These are phyloP conservation scores for Panagrolaimus sp. DNA, from an alignment of 1,140 invertebrate genomes.

Conservation along the genomic window DNA sequence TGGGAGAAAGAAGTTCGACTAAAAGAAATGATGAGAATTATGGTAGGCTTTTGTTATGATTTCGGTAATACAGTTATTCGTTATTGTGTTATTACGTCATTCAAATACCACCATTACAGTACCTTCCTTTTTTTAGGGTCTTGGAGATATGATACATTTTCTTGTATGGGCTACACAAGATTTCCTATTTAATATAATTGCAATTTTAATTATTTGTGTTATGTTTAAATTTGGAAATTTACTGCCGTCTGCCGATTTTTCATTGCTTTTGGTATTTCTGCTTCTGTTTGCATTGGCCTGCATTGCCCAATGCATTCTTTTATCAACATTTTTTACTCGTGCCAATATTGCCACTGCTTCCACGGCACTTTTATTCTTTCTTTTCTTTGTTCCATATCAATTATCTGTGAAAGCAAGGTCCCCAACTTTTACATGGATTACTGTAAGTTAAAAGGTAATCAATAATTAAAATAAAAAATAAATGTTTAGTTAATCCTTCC, in stretches of 20 bases:
- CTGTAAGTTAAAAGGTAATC: slow-evolving; percentile 20
- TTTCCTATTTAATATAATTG: slow-evolving; percentile 58
- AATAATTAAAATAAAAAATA: slow-evolving; percentile 13
- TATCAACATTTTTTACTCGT: slow-evolving; percentile 50
- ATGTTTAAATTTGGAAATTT: slow-evolving; percentile 48
- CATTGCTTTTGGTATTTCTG: slow-evolving; percentile 40
- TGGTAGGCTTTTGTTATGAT: slow-evolving; percentile 32
- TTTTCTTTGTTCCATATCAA: slow-evolving; percentile 52
- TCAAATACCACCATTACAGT: no score
- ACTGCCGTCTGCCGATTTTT: slow-evolving; percentile 39
- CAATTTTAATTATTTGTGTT: slow-evolving; percentile 44
- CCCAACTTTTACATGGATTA: slow-evolving; percentile 39
- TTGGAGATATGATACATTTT: slow-evolving; percentile 64
- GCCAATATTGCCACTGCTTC: slow-evolving; percentile 52
- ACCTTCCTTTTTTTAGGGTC: slow-evolving; percentile 64
- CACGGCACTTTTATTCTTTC: slow-evolving; percentile 48
- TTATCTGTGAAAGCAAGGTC: slow-evolving; percentile 38
- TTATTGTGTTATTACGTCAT: no score
- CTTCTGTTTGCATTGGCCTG: slow-evolving; percentile 44
- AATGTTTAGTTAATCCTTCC: slow-evolving; percentile 35
- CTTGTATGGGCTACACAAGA: slow-evolving; percentile 64
- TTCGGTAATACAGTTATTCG: slow-evolving; percentile 3
- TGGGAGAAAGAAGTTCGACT: slow-evolving; percentile 68
- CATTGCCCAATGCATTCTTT: slow-evolving; percentile 46
- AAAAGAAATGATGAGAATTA: slow-evolving; percentile 62